Base-by-base conservation (phyloP, 2,797 vertebrate genomes). In the Pogoniulus pusillus region DNA sequence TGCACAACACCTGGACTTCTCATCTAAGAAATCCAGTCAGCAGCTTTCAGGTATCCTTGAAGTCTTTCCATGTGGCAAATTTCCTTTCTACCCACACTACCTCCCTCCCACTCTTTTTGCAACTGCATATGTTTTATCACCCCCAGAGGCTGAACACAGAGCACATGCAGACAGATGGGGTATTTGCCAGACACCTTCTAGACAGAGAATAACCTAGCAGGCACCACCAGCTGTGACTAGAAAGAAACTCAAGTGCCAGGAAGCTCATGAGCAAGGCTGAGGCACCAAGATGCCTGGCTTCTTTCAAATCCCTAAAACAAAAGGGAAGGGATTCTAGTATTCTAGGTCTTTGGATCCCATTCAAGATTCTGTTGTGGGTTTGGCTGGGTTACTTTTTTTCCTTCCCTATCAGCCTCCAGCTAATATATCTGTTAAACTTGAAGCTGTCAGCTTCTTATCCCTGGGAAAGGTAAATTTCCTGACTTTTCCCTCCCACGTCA, bases 281-380 rank as follows among this genome's bases (percentile, higher is more conserved):
- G 27, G 30, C 19, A 87, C 35, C 4, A 9, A 60, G 27, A 41
- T 10, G 16, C 23, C 15, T 34, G 12, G 18, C 10, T 70, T 75
- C 63, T 83, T 85, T 85, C 47, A 72, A 78, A 79, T 27, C 41
- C 18, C 39, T 80, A 75, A 60, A 85, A 59, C 5, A 69, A 43
- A 80, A 80, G 11, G 16, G 14, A 81, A 8, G 26, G 58, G 12
- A 72, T 58, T 6, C 3, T 35, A 47, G 12, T 16, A 58, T 72
- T 92, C 47, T 68, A 37, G 69, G 20, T 24, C 59, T 90, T 85
- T 82, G 55, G 51, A 74, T 63, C 5, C 10, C 14, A n/a, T n/a
- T 71, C 14, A 59, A 73, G 30, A 63, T 65, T 83, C 54, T 35
- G 8, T 51, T 59, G 24, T 24, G 39, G 8, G 6, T 47, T 76